A percentile compares a stretch with the other conserved stretches of the same genome.
These are phyloP conservation scores for Morpho achilles DNA, from an alignment of 2,888 invertebrate species.

Conservation along the genomic window DNA sequence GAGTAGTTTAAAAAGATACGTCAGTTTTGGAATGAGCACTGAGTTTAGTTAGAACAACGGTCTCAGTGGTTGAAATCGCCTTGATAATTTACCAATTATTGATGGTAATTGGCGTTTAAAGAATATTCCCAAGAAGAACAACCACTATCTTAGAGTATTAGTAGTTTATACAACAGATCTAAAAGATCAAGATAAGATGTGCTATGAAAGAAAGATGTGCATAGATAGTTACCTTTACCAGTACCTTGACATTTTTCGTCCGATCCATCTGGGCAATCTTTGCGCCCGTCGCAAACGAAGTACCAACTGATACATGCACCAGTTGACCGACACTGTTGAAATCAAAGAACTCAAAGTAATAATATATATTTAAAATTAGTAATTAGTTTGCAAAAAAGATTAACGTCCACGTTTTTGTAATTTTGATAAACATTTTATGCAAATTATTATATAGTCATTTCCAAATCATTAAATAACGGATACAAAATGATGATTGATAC, in stretches of 20 bases:
- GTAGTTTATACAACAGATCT: too few relatives aligned
- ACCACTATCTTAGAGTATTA: too few relatives aligned
- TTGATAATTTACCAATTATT: too few relatives aligned
- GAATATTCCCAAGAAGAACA: too few relatives aligned
- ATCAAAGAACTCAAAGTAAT: neutral
- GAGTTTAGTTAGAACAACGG: too few relatives aligned
- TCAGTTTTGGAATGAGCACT: neutral
- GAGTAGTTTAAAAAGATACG: neutral
- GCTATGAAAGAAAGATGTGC: constrained; percentile 42
- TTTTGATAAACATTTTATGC: neutral
- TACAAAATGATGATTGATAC: constrained; percentile 12
- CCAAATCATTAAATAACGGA: neutral
- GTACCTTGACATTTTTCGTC: constrained; percentile 89
- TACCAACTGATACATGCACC: constrained; percentile 95
- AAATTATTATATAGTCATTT: neutral
- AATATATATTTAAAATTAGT: too few relatives aligned
- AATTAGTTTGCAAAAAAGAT: too few relatives aligned
- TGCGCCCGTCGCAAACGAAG: constrained; percentile 92
- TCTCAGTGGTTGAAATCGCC: too few relatives aligned
- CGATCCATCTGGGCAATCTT: constrained; percentile 91
- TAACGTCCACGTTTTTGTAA: too few relatives aligned
- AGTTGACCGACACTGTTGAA: constrained; percentile 87
- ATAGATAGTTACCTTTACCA: constrained; percentile 63
- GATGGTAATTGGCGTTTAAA: too few relatives aligned
- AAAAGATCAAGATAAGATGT: constrained; percentile 9